phyloP scores from a whole-genome alignment of 2,888 invertebrate genomes.

The Rugalucina vietnamica region DNA sequence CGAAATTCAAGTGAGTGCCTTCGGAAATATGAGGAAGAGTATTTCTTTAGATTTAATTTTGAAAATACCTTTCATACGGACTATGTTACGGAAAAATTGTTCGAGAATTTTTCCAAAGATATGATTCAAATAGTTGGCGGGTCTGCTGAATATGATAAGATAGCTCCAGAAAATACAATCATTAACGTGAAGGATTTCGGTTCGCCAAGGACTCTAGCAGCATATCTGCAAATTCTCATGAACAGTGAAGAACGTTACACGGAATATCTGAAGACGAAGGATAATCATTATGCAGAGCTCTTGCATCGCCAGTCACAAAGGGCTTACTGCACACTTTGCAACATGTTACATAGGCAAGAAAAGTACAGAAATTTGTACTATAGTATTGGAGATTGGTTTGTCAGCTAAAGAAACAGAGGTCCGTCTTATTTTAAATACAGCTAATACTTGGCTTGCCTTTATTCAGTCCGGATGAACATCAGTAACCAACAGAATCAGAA shows the following conservation, averaged over 20 bases:
- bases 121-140: constrained; percentile 39
- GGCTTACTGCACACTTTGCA: constrained; percentile 28
- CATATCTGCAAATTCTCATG: constrained; percentile 1
- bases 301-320: constrained; percentile 19
- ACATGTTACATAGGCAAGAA: constrained; percentile 17
- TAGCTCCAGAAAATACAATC: constrained; percentile 9
- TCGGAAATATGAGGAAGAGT: not conserved
- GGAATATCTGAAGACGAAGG: constrained; percentile 2
- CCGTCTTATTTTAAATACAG: no score
- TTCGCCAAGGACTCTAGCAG: constrained; percentile 20
- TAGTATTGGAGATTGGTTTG: constrained; percentile 31
- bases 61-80: constrained; percentile 60
- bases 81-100: constrained; percentile 63
- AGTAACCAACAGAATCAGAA: no score
- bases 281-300: not conserved
- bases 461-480: no score
- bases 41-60: constrained; percentile 45
- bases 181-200: constrained; percentile 23
- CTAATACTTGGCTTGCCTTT: no score
- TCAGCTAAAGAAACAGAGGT: no score
- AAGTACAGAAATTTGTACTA: constrained; percentile 12
- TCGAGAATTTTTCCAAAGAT: constrained; percentile 27
- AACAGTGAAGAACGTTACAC: constrained; percentile 4
- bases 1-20: not conserved
- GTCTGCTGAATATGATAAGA: constrained; percentile 9